A percentile compares a stretch with the other conserved stretches of the same genome.
phyloP scores from a whole-genome alignment of 2,113 vertebrate species.

The Callopanchax toddi region DNA sequence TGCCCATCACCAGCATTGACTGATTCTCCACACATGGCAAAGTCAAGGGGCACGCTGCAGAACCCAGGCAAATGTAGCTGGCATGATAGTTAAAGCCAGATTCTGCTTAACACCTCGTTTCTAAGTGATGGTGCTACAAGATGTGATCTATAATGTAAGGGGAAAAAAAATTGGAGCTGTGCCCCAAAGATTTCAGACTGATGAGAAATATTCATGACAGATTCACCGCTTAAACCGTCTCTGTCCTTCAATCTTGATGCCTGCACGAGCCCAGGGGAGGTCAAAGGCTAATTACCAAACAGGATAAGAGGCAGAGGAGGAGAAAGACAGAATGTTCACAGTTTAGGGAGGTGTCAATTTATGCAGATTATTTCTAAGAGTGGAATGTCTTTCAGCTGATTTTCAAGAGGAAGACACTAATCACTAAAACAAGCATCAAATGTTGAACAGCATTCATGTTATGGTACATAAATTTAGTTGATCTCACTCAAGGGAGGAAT shows the following conservation, averaged over 20 bases:
- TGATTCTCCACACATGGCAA: constrained; percentile 72
- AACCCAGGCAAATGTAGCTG: constrained; percentile 71
- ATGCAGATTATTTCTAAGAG: constrained; percentile 67
- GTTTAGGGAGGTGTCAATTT: constrained; percentile 71
- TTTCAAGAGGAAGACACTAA: constrained; percentile 37
- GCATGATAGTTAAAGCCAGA: constrained; percentile 54
- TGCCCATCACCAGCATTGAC: constrained; percentile 54
- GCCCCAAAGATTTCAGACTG: constrained; percentile 64
- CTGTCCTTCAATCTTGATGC: constrained; percentile 63
- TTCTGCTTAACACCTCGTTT: constrained; percentile 59
- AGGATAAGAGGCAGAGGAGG: constrained; percentile 59
- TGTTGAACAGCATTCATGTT: constrained; percentile 15
- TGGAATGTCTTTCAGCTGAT: constrained; percentile 40
- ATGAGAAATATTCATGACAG: constrained; percentile 68
- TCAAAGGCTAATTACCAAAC: constrained; percentile 75
- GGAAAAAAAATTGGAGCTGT: constrained; percentile 62
- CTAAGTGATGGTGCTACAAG: constrained; percentile 61
- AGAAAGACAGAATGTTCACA: constrained; percentile 51
- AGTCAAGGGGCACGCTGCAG: constrained; percentile 70
- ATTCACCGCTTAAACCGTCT: constrained; percentile 65
- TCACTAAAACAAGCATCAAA: constrained; percentile 10
- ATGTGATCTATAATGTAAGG: constrained; percentile 56
- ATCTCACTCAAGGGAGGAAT: not conserved
- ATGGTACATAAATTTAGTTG: not conserved
- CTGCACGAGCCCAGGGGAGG: constrained; percentile 56